Conservation (phyloP, 1,140 invertebrate species). For the Bombus breviceps region DNA sequence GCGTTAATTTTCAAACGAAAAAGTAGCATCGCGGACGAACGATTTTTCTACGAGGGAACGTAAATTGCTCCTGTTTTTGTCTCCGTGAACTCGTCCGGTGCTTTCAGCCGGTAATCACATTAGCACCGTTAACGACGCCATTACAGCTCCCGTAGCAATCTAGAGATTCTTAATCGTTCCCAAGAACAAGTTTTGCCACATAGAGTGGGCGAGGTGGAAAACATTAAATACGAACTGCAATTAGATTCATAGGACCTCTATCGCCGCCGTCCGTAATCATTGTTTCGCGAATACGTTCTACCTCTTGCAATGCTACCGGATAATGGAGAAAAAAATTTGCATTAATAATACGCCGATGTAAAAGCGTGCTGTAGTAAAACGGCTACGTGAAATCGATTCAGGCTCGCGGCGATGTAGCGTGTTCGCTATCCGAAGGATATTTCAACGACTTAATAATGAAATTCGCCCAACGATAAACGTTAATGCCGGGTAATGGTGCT, state of each 20-base stretch:
- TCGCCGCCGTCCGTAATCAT: conserved; percentile 26
- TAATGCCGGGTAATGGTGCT: not conserved
- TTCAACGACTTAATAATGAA: conserved; percentile 29
- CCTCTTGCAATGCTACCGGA: conserved; percentile 3
- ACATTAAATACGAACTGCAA: conserved; percentile 62
- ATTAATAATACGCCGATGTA: conserved; percentile 20
- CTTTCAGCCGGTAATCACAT: conserved; percentile 69
- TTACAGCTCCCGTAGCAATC: conserved; percentile 59
- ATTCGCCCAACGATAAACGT: conserved; percentile 7
- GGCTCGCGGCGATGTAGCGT: not conserved
- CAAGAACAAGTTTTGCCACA: conserved; percentile 31
- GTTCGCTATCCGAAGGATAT: conserved; percentile 29
- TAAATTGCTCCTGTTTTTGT: conserved; percentile 64
- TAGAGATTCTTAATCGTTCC: conserved; percentile 65
- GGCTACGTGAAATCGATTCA: conserved; percentile 38
- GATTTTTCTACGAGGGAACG: conserved; percentile 35
- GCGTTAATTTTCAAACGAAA: conserved; percentile 34
- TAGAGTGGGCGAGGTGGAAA: conserved; percentile 40
- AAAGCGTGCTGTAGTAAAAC: conserved; percentile 24
- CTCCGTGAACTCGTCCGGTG: conserved; percentile 46
- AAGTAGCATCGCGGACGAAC: not conserved
- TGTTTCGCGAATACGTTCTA: conserved; percentile 41
- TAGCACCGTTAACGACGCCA: conserved; percentile 67
- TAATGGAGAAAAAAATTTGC: conserved; percentile 12
- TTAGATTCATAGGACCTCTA: conserved; percentile 62